phyloP scores from a whole-genome alignment of 2,888 invertebrate genomes.

The Dendrolimus pini region DNA sequence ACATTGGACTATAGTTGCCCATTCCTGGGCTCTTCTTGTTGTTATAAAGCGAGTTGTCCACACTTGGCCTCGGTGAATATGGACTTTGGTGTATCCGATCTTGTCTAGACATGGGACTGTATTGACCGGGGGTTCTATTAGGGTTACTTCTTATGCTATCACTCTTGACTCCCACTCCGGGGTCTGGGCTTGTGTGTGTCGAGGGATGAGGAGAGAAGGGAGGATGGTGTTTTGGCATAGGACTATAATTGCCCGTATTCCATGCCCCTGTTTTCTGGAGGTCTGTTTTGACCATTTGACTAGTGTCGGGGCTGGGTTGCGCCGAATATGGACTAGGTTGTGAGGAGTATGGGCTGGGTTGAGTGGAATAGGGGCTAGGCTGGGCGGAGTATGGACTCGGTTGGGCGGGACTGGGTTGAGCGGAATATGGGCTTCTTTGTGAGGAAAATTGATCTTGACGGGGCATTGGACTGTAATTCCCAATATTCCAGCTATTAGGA shows the following conservation, averaged over 20 bases:
- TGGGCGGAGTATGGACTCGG: constrained; percentile 68
- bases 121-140: constrained; percentile 58
- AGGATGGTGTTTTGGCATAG: constrained; percentile 66
- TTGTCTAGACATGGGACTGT: constrained; percentile 66
- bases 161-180: constrained; percentile 48
- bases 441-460: constrained; percentile 66
- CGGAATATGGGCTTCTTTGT: constrained; percentile 67
- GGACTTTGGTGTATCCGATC: constrained; percentile 60
- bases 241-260: constrained; percentile 66
- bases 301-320: constrained; percentile 67
- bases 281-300: constrained; percentile 62
- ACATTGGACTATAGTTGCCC: constrained; percentile 61
- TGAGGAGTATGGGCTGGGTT: constrained; percentile 67
- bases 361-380: constrained; percentile 63
- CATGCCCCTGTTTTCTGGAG: constrained; percentile 57
- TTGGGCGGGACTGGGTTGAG: constrained; percentile 64
- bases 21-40: constrained; percentile 63
- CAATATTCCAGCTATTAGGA: constrained; percentile 62
- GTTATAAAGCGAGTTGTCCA: constrained; percentile 41
- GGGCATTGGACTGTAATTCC: constrained; percentile 65
- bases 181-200: constrained; percentile 63
- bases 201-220: constrained; percentile 66
- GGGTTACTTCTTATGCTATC: constrained; percentile 46
- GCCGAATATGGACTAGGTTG: constrained; percentile 68
- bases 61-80: constrained; percentile 62